Conservation (phyloP, 2,113 vertebrate genomes). For the Trinectes maculatus region DNA sequence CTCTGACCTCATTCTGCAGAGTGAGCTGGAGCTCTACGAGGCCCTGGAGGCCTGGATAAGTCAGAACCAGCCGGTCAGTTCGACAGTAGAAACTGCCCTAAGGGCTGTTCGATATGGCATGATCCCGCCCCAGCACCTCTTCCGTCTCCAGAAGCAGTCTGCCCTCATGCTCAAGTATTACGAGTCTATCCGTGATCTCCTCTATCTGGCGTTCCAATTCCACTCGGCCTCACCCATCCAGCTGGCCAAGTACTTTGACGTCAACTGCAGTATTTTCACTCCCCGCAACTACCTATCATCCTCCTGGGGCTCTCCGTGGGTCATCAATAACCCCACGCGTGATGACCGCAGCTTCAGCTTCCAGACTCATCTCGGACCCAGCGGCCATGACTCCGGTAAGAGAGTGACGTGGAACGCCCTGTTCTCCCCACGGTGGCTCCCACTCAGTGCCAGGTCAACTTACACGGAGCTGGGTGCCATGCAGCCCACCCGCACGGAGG, state of each 20-base stretch:
- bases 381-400: slow-evolving; percentile 88
- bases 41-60: slow-evolving; percentile 91
- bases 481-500: slow-evolving; percentile 86
- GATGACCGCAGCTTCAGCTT: slow-evolving; percentile 97
- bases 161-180: slow-evolving; percentile 85
- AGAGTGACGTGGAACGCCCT: slow-evolving; percentile 94
- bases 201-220: slow-evolving; percentile 97
- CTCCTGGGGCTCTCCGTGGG: slow-evolving; percentile 93
- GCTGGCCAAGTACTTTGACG: slow-evolving; percentile 94
- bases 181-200: slow-evolving; percentile 86
- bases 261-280: slow-evolving; percentile 95
- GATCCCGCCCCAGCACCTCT: slow-evolving; percentile 92
- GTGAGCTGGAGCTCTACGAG: slow-evolving; percentile 91
- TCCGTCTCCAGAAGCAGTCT: slow-evolving; percentile 92
- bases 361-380: slow-evolving; percentile 94
- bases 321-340: slow-evolving; percentile 94
- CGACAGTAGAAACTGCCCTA: slow-evolving; percentile 84
- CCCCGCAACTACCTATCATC: slow-evolving; percentile 95
- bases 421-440: slow-evolving; percentile 95
- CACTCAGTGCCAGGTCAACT: slow-evolving; percentile 88
- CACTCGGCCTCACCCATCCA: slow-evolving; percentile 92
- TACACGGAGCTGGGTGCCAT: slow-evolving; percentile 87
- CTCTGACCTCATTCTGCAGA: slow-evolving; percentile 94
- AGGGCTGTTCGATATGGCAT: slow-evolving; percentile 91
- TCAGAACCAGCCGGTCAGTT: slow-evolving; percentile 81